Conservation (phyloP, 2,797 vertebrate genomes). For the Acropternis orthonyx region DNA sequence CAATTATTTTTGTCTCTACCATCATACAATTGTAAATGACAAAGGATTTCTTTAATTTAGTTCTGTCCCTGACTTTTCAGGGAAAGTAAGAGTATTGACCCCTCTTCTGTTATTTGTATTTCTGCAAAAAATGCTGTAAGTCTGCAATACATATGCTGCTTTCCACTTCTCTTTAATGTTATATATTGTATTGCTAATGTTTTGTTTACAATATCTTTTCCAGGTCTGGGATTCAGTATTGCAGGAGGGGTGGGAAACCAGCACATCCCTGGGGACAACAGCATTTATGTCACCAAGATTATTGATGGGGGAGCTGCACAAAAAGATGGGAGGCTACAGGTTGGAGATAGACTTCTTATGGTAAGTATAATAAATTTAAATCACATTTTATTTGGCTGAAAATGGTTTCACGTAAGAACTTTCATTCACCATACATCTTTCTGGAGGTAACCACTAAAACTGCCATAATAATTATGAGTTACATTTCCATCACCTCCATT, state of each 20-base stretch:
- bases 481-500: not conserved
- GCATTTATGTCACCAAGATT: slow-evolving; percentile 97
- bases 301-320: slow-evolving; percentile 95
- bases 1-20: not conserved
- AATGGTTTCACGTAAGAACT: not conserved
- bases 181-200: not conserved
- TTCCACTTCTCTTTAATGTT: not conserved
- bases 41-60: not conserved
- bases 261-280: slow-evolving; percentile 97
- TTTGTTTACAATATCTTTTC: not conserved
- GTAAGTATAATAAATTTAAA: slow-evolving; percentile 65
- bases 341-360: slow-evolving; percentile 94
- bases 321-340: slow-evolving; percentile 89
- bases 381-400: not conserved
- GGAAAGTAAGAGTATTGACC: not conserved
- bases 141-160: not conserved
- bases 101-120: not conserved
- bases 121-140: not conserved
- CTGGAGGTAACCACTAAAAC: not conserved
- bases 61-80: not conserved
- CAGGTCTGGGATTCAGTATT: slow-evolving; percentile 96
- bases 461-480: not conserved
- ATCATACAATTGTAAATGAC: not conserved
- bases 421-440: not conserved
- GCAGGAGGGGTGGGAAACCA: slow-evolving; percentile 97